Evolutionary conservation across 1,140 invertebrate species (phyloP).

Genomic region (Drosophila pandora): DNA sequence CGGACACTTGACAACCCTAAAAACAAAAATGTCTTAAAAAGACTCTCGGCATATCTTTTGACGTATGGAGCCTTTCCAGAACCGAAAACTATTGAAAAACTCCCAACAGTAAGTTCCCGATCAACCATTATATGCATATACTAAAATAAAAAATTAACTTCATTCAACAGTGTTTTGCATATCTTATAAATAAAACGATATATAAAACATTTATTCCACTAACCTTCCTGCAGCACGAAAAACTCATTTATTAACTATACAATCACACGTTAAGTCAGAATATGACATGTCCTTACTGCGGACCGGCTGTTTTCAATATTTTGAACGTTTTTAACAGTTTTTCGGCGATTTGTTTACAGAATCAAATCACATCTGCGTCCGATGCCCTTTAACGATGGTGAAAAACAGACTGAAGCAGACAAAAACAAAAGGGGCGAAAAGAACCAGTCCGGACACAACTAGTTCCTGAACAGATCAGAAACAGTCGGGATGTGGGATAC

Average conservation of each 20-base stretch:
- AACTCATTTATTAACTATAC: conserved; percentile 20
- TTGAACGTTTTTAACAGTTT: conserved; percentile 39
- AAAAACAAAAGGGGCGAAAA: conserved; percentile 58
- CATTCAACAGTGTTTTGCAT: not conserved
- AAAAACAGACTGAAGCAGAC: conserved; percentile 64
- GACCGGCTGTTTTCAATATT: conserved; percentile 20
- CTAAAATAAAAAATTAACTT: not conserved
- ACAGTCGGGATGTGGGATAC: conserved; percentile 1
- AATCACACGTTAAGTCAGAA: not conserved
- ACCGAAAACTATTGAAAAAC: conserved; percentile 1
- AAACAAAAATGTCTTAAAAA: conserved; percentile 36
- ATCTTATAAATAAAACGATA: conserved; percentile 1
- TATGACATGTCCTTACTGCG: conserved; percentile 9
- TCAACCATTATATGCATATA: not conserved
- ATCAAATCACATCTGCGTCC: conserved; percentile 5
- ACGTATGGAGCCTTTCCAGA: conserved; percentile 26
- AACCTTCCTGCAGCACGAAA: conserved; percentile 14
- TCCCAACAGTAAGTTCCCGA: not conserved
- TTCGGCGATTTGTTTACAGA: conserved; percentile 59
- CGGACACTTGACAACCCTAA: conserved; percentile 64
- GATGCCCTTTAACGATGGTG: conserved; percentile 46
- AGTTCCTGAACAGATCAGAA: conserved; percentile 26
- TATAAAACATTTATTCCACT: not conserved
- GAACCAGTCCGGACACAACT: conserved; percentile 41
- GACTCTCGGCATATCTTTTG: conserved; percentile 25